Base-by-base conservation (phyloP, 1,140 invertebrate genomes). In the Temnothorax nylanderi region DNA sequence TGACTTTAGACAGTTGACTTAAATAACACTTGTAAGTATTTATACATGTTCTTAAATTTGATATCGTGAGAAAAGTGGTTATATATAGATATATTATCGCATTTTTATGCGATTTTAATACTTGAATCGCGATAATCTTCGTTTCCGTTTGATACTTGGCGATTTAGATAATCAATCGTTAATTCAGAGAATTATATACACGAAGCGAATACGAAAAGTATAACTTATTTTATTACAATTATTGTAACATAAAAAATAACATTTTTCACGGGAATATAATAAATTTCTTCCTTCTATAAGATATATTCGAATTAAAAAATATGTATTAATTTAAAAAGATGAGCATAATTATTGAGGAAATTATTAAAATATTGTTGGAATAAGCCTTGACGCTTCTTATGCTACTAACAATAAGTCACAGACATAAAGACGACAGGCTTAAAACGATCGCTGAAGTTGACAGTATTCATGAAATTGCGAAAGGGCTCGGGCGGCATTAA, bases 401-500 rank as follows among this genome's bases (percentile, higher is more conserved):
- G 6, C 44, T 32, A 26, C 11, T 41, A 54, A 47, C 3, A 6
- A 16, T n/a, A 54, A 72, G 44, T 81, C n/a, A 21, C 4, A 41
- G 21, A 11, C 18, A 44, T 44, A 58, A 71, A 71, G 37, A 51
- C 11, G 49, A 7, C 41, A 58, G 67, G 18, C 37, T 60, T 47
- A 34, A 56, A 47, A 72, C 4, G 26, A 13, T 47, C 62, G 13
- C 34, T 49, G 18, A 84, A 88, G 51, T 84, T 58, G 41, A 32
- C n/a, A 44, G 44, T 51, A 81, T 81, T 62, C 58, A 11, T 54
- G 74, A 47, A 76, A 74, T 44, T 51, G 16, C 62, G 21, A 82
- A 88, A 49, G 32, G 34, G 74, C 60, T 54, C 37, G 37, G 69
- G 56, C 26, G 32, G 72, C 37, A 75, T 88, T 88, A 76, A 67